Conservation (phyloP, 2,888 invertebrate genomes). For the Cybosia mesomella region DNA sequence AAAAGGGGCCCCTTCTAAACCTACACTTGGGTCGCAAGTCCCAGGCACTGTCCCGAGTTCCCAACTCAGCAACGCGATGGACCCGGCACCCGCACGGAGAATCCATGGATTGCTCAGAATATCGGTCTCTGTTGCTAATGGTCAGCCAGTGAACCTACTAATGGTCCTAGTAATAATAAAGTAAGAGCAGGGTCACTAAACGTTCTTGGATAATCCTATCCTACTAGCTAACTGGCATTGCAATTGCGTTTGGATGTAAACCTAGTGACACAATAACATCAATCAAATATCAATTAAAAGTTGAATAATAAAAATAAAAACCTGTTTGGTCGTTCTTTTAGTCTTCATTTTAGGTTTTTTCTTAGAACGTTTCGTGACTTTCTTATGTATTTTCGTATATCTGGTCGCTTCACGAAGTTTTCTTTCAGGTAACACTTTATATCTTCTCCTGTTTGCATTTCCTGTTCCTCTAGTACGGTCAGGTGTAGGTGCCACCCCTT, state of each 20-base stretch:
- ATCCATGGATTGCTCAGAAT: too few species aligned
- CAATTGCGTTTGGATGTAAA: too few species aligned
- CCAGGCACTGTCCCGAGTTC: too few species aligned
- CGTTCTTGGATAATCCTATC: neutral
- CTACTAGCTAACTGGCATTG: neutral
- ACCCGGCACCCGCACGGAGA: too few species aligned
- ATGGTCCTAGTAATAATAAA: too few species aligned
- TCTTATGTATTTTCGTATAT: neutral
- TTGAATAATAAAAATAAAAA: neutral
- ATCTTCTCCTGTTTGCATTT: neutral
- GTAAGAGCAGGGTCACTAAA: neutral
- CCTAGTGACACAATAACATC: too few species aligned
- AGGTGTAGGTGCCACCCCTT: neutral
- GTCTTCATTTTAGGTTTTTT: constrained; percentile 13
- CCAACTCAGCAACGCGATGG: too few species aligned
- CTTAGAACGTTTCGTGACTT: neutral
- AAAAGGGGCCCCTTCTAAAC: too few species aligned
- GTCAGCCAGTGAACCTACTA: too few species aligned
- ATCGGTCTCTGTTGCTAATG: too few species aligned
- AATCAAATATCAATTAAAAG: neutral
- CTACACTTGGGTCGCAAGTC: too few species aligned
- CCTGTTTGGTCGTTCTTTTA: constrained; percentile 4
- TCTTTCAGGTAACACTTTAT: neutral
- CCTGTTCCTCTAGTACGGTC: constrained; percentile 2
- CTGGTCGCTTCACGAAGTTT: neutral